phyloP scores from a whole-genome alignment of 2,888 invertebrate species.

The Drosophila kambysellisi region DNA sequence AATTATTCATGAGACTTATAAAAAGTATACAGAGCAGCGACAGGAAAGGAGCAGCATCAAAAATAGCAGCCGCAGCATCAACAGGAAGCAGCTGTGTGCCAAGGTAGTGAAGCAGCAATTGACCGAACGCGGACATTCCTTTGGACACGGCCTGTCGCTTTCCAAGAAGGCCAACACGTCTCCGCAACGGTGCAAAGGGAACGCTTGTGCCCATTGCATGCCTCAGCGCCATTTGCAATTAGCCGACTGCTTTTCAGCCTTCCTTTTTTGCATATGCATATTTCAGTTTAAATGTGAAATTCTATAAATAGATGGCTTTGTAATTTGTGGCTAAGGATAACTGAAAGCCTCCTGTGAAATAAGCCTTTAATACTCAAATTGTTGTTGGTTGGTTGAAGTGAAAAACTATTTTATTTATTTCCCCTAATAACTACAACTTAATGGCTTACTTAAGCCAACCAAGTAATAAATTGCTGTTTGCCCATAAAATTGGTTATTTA shows the following conservation, averaged over 20 bases:
- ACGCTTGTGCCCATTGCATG: slow-evolving; percentile 33
- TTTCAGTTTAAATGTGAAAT: slow-evolving; percentile 34
- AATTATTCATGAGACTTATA: slow-evolving; percentile 82
- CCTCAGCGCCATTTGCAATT: slow-evolving; percentile 63
- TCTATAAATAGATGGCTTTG: slow-evolving; percentile 42
- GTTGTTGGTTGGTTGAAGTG: slow-evolving; percentile 21
- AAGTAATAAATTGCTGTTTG: not conserved
- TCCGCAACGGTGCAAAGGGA: not conserved
- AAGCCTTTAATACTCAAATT: slow-evolving; percentile 42
- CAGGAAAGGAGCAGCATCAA: slow-evolving; percentile 11
- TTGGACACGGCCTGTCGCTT: slow-evolving; percentile 47
- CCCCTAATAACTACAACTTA: not conserved
- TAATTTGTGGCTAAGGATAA: slow-evolving; percentile 3
- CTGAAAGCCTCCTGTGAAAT: slow-evolving; percentile 1
- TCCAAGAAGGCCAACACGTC: slow-evolving; percentile 47
- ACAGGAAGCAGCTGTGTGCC: slow-evolving; percentile 43
- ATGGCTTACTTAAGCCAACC: not conserved
- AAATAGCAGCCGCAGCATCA: slow-evolving; percentile 16
- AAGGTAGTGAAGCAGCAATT: slow-evolving; percentile 21
- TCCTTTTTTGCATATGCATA: slow-evolving; percentile 59
- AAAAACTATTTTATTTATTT: slow-evolving; percentile 5
- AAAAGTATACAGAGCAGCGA: slow-evolving; percentile 41
- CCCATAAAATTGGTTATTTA: not conserved
- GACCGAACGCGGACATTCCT: slow-evolving; percentile 65
- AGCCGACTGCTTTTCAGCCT: slow-evolving; percentile 36